A percentile compares a stretch with the other conserved stretches of the same genome.
These are phyloP conservation scores for Cairina moschata DNA, from an alignment of 2,113 vertebrate genomes.

Conservation along the genomic window DNA sequence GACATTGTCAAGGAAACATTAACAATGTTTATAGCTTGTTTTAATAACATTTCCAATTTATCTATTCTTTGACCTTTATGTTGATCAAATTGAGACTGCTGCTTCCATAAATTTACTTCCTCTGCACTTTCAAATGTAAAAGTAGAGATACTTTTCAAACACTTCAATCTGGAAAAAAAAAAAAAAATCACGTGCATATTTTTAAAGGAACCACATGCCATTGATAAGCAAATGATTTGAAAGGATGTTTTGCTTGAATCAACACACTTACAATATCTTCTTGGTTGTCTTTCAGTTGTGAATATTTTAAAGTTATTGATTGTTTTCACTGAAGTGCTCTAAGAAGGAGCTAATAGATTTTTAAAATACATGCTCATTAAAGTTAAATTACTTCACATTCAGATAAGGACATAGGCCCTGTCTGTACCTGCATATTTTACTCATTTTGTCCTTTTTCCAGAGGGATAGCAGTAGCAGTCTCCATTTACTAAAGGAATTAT, in stretches of 20 bases:
- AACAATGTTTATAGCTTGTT: conserved; percentile 27
- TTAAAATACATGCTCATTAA: neutral
- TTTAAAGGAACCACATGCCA: neutral
- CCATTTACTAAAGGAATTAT: neutral
- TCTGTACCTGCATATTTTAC: neutral
- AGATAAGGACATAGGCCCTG: neutral
- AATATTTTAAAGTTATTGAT: conserved; percentile 35
- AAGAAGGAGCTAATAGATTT: neutral
- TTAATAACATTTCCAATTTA: neutral
- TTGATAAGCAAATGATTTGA: neutral
- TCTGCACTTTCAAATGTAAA: neutral
- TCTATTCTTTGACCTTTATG: conserved; percentile 26
- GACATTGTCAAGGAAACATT: conserved; percentile 53
- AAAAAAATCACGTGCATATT: neutral
- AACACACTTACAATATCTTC: neutral
- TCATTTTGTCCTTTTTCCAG: neutral
- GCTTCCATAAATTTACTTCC: neutral
- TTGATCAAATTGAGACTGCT: neutral
- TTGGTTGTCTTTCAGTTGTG: neutral
- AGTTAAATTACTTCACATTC: neutral
- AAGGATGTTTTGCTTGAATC: neutral
- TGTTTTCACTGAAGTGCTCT: neutral
- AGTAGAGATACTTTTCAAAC: neutral
- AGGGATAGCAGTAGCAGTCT: neutral
- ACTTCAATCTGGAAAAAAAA: neutral